Conservation (phyloP, 2,797 vertebrate genomes). For the Acanthornis magna region DNA sequence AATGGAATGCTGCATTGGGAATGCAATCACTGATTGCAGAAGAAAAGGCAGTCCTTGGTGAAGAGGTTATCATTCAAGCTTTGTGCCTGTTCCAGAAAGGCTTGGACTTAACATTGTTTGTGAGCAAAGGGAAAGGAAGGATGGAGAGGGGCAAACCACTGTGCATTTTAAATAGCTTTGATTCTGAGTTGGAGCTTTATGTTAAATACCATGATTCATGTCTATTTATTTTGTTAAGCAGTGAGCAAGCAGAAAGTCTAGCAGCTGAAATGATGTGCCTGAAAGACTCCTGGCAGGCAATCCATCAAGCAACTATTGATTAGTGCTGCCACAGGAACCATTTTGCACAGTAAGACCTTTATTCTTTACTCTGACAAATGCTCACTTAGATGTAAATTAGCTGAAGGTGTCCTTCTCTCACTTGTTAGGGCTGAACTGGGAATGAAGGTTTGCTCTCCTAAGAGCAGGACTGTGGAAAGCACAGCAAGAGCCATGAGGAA, state of each 20-base stretch:
- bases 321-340: constrained; percentile 26
- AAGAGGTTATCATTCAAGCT: constrained; percentile 17
- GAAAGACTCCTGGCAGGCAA: constrained; percentile 66
- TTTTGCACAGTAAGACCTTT: constrained; percentile 63
- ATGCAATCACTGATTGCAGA: background rate
- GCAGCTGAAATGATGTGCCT: constrained; percentile 65
- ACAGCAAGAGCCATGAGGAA: background rate
- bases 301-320: constrained; percentile 72
- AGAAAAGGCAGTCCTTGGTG: background rate
- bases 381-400: constrained; percentile 37
- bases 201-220: constrained; percentile 70
- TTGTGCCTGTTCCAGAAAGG: background rate
- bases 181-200: constrained; percentile 46
- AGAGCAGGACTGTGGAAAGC: background rate
- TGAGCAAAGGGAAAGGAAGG: background rate
- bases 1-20: background rate
- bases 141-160: background rate
- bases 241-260: constrained; percentile 75
- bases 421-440: background rate
- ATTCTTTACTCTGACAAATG: constrained; percentile 48
- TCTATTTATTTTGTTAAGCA: constrained; percentile 71
- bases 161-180: constrained; percentile 60
- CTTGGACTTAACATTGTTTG: background rate
- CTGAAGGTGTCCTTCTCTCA: constrained; percentile 35
- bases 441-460: background rate